Percentiles rank a stretch among this genome's conserved stretches.
phyloP scores from a whole-genome alignment of 2,888 invertebrate genomes.

The Troilus luridus region DNA sequence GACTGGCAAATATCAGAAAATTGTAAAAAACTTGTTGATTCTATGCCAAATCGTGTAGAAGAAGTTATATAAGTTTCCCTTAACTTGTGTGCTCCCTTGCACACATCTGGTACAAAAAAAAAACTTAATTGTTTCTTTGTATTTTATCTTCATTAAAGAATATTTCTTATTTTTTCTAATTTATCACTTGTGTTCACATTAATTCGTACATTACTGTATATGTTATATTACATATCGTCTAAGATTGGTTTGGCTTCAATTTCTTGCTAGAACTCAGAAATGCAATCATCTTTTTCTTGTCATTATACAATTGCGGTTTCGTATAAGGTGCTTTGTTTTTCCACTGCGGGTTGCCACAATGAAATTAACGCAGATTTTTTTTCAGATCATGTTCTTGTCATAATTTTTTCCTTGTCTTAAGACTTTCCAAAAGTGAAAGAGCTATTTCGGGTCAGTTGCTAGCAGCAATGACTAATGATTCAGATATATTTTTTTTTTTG shows the following conservation, averaged over 20 bases:
- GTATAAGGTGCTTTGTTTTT: neutral
- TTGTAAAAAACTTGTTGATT: too few species aligned
- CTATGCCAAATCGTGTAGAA: too few species aligned
- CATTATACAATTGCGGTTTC: neutral
- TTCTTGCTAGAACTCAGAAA: neutral
- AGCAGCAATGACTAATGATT: neutral
- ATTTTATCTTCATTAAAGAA: too few species aligned
- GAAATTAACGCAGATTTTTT: neutral
- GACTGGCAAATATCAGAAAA: too few species aligned
- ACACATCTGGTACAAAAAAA: too few species aligned
- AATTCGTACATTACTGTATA: too few species aligned
- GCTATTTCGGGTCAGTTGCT: neutral
- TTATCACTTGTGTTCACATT: too few species aligned
- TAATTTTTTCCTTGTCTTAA: neutral
- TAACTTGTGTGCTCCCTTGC: too few species aligned
- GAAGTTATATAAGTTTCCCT: too few species aligned
- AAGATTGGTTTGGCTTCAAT: neutral
- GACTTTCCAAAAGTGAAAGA: conserved; percentile 19
- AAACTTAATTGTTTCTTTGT: too few species aligned
- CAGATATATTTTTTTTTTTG: neutral
- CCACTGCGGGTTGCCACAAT: neutral
- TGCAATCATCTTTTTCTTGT: neutral
- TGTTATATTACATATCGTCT: too few species aligned
- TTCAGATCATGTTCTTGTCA: neutral
- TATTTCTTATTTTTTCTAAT: too few species aligned